Evolutionary conservation across 1,140 invertebrate species (phyloP), one percentile per base, ranked within the genome.

Genomic region (Vollenhovia emeryi): DNA sequence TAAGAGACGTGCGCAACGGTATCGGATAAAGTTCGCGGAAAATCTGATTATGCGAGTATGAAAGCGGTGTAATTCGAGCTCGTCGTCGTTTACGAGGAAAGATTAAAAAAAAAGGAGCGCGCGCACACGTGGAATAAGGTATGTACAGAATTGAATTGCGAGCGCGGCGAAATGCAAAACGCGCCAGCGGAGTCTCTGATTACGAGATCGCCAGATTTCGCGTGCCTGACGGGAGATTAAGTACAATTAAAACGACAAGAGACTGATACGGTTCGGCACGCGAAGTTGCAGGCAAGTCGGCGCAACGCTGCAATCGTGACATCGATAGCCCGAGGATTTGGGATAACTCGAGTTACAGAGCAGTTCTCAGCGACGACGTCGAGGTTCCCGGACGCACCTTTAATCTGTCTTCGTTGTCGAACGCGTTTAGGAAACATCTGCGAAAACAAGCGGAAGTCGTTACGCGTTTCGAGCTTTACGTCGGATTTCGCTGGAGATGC

Each of bases 211-310:
- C 33, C 27, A 21, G 27, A 71, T 87, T 43, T 57, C 21, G 55
- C 40, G 62, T 45, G 57, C 85, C 9, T 21, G 2, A 1, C 3
- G 27, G 43, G 73, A 80, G 68, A 84, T 84, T 84, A 52, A 86
- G 82, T 75, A 86, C 80, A 90, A 90, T 88, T 87, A 88, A 90
- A 90, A 90, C 43, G 27, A 43, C 1, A 43, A 60, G 11, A n/a
- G n/a, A 43, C 24, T 21, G 1, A 21, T 30, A 45, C 15, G 18
- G 0, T 62, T 76, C 27, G 40, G 27, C 15, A 43, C 7, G 33
- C 74, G n/a, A 48, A 27, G 15, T n/a, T 60, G 24, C 24, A 36
- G 8, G 33, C 6, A 75, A 57, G 33, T 21, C 27, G 48, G 5
- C 71, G 59, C 79, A 71, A 45, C n/a, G 27, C 3, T 15, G 64